Evolutionary conservation across 1,140 invertebrate species (phyloP), one percentile per base, ranked within the genome.

Genomic region (Drosophila leontia): DNA sequence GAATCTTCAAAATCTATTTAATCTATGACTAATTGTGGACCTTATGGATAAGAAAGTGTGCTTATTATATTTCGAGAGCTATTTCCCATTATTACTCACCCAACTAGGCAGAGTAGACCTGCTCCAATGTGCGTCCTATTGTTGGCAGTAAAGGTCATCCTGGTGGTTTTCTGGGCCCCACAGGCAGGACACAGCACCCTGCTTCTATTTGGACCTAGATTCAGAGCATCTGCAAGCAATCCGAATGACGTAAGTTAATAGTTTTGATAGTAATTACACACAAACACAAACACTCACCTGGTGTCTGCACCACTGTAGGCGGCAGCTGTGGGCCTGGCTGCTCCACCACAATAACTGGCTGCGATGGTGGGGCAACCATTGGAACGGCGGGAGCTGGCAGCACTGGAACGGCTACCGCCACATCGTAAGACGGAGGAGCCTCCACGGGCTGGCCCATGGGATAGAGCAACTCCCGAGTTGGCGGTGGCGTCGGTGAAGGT

Each of bases 51-150:
- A 39, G 8, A 37, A 35, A 32, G 12, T 3, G 12, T 39, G 53
- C 35, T 55, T n/a, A n/a, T n/a, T n/a, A n/a, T 15, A 35, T 53
- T 8, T 19, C 23, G 2, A 2, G 13, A 17, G 8, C 15, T 55
- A 9, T 15, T 13, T 15, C 13, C 17, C 7, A 9, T 23, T n/a
- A 26, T 56, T 56, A 80, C 90, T 91, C 92, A 95, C 95, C 93
- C 93, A 15, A 95, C 75, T 15, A 95, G 13, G 75, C 95, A 96
- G 5, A 95, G 83, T 6, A 95, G n/a, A 6, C 94, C 77, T 3
- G 95, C 95, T 56, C 95, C 93, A 0, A 95, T 50, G 76, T 96
- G 95, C 9, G 95, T 96, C 76, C 94, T 95, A 2, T 93, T 93
- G 19, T 93, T 94, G 3, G 94, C 65, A 77, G 94, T 94, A 7